A percentile compares a stretch with the other conserved stretches of the same genome.
Evolutionary conservation across 2,888 invertebrate genomes (phyloP).

Genomic region (Leptura quadrifasciata): DNA sequence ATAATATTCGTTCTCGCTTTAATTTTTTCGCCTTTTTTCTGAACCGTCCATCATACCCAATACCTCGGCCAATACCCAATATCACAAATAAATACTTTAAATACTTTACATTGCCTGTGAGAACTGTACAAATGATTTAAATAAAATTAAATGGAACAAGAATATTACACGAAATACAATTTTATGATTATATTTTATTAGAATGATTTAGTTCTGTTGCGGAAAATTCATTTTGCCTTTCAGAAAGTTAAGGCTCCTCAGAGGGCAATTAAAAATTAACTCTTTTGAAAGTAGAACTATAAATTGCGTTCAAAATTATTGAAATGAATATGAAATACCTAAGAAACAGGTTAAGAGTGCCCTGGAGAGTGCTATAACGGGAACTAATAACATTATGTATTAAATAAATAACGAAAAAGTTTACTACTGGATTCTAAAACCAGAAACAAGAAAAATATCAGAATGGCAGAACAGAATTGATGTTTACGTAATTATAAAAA

Average conservation of each 20-base stretch:
- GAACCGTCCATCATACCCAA: no score
- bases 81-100: no score
- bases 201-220: conserved; percentile 32
- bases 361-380: background rate
- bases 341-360: conserved; percentile 39
- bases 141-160: conserved; percentile 1
- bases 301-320: conserved; percentile 31
- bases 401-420: background rate
- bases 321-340: conserved; percentile 40
- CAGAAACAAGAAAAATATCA: no score
- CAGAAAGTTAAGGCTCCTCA: conserved; percentile 28
- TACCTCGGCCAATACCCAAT: no score
- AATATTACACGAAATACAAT: conserved; percentile 14
- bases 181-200: conserved; percentile 13
- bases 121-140: background rate
- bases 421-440: no score
- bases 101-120: no score
- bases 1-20: no score
- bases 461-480: no score
- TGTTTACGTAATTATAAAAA: no score
- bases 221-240: conserved; percentile 4
- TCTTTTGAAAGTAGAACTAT: conserved; percentile 31
- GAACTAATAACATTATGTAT: background rate
- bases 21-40: no score
- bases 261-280: conserved; percentile 44